Conservation (phyloP, 2,797 vertebrate species). For the Crax fasciolata region DNA sequence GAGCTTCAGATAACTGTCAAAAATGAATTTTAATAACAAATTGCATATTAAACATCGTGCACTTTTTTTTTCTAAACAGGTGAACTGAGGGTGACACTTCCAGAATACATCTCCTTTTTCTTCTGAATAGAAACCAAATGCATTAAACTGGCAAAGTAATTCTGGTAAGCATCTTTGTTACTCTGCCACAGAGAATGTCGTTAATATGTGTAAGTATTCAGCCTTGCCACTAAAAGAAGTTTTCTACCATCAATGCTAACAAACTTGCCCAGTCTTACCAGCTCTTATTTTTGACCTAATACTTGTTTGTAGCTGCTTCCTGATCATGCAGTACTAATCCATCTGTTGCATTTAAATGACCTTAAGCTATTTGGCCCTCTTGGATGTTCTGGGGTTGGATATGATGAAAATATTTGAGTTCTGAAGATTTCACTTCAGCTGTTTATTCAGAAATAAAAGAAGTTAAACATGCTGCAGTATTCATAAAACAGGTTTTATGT, state of each 20-base stretch:
- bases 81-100: not conserved
- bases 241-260: not conserved
- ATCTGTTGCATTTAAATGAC: not conserved
- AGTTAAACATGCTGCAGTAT: not conserved
- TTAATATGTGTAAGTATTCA: not conserved
- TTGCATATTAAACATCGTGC: not conserved
- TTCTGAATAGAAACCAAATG: slow-evolving; percentile 75
- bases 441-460: not conserved
- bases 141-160: slow-evolving; percentile 66
- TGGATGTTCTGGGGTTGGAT: not conserved
- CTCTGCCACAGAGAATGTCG: not conserved
- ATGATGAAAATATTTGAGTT: not conserved
- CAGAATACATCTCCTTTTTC: not conserved
- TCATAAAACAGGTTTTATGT: not conserved
- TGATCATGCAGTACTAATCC: not conserved
- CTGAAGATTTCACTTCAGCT: not conserved
- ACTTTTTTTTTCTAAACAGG: slow-evolving; percentile 26
- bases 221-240: not conserved
- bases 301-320: not conserved
- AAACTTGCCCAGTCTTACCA: not conserved
- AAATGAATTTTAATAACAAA: not conserved
- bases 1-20: not conserved
- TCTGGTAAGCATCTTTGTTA: slow-evolving; percentile 76
- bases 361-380: not conserved
- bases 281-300: not conserved